Evolutionary conservation across 2,888 invertebrate genomes (phyloP).

Genomic region (Catonia carolina): DNA sequence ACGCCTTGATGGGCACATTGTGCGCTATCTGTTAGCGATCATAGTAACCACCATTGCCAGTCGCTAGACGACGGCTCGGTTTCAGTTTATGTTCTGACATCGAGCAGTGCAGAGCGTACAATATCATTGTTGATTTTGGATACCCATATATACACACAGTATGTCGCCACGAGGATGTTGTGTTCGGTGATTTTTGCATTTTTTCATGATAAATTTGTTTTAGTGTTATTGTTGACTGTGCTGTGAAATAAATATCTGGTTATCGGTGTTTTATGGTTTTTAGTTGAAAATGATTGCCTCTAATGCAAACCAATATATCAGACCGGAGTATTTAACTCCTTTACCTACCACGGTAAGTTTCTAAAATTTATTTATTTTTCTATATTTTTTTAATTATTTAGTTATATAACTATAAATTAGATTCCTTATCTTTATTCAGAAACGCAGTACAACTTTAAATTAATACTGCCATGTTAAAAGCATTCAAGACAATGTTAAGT

Average conservation of each 20-base stretch:
- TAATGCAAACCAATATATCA: constrained; percentile 79
- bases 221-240: no score
- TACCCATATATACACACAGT: no score
- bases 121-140: no score
- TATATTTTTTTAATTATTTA: constrained; percentile 1
- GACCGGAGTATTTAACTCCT: constrained; percentile 93
- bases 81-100: constrained; percentile 7
- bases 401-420: not conserved
- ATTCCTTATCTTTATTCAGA: not conserved
- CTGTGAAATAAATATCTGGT: no score
- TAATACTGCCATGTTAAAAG: no score
- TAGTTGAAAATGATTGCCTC: constrained; percentile 20
- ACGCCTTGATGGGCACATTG: no score
- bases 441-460: no score
- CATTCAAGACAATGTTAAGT: no score
- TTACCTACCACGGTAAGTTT: constrained; percentile 87
- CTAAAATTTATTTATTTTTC: not conserved
- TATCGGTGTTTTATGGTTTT: not conserved
- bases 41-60: constrained; percentile 1
- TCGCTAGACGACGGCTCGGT: not conserved
- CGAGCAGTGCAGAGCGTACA: not conserved
- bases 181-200: constrained; percentile 1
- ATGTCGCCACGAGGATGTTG: constrained; percentile 6
- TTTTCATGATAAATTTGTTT: no score
- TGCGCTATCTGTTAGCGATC: constrained; percentile 4